Evolutionary conservation across 2,888 invertebrate species (phyloP).

Genomic region (Phrixothrix hirtus): DNA sequence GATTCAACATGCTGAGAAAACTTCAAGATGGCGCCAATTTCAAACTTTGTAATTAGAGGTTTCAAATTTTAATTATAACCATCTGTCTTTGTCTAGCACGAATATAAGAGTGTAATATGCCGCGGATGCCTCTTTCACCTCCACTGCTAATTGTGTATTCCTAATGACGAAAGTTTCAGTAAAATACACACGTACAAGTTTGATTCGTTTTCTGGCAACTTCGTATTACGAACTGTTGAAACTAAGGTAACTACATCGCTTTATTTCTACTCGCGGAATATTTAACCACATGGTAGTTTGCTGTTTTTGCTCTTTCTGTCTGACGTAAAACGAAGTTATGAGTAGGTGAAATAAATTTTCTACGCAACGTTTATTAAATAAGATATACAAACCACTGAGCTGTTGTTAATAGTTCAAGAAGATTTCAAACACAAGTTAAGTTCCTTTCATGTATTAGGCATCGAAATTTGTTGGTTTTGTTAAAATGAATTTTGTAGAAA

Average conservation of each 20-base stretch:
- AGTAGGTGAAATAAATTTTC: conserved; percentile 1
- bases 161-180: conserved; percentile 34
- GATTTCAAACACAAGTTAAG: too few species aligned
- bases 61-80: conserved; percentile 50
- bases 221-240: conserved; percentile 22
- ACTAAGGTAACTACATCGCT: conserved; percentile 21
- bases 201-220: conserved; percentile 29
- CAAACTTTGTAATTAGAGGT: conserved; percentile 50
- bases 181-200: conserved; percentile 32
- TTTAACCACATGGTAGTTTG: conserved; percentile 14
- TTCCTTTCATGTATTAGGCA: too few species aligned
- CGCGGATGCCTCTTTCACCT: conserved; percentile 39
- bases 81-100: conserved; percentile 45
- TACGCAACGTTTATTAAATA: not conserved
- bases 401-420: not conserved
- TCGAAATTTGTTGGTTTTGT: too few species aligned
- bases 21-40: conserved; percentile 49
- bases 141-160: conserved; percentile 34
- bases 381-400: not conserved
- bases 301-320: conserved; percentile 11
- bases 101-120: conserved; percentile 38
- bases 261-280: conserved; percentile 16
- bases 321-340: conserved; percentile 3
- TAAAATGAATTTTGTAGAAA: too few species aligned
- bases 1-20: conserved; percentile 40